Evolutionary conservation across 2,888 invertebrate species (phyloP).

Genomic region (Bellardia pandia): DNA sequence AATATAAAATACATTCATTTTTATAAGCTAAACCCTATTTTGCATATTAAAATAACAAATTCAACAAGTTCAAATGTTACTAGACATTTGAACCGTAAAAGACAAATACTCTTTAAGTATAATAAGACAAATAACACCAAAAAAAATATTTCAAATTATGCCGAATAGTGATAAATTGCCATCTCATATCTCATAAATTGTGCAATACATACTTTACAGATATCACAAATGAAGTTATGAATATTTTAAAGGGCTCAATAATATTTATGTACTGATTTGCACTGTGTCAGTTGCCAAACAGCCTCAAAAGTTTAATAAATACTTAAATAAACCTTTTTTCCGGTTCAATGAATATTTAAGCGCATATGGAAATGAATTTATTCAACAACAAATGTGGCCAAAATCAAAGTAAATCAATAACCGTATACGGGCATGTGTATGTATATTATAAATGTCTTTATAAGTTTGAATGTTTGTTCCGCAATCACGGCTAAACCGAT

Average conservation of each 20-base stretch:
- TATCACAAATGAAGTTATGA: constrained; percentile 28
- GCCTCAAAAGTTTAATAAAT: constrained; percentile 22
- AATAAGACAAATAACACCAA: background rate
- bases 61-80: background rate
- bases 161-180: background rate
- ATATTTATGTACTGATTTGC: background rate
- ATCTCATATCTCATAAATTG: background rate
- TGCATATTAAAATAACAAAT: background rate
- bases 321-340: constrained; percentile 33
- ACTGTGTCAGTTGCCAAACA: background rate
- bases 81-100: background rate
- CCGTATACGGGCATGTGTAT: too few species aligned
- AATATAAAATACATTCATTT: background rate
- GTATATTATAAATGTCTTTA: too few species aligned
- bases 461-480: too few species aligned
- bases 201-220: background rate
- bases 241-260: constrained; percentile 31
- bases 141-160: background rate
- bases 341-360: constrained; percentile 42
- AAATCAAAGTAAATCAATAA: background rate
- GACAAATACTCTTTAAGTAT: background rate
- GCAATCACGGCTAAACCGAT: too few species aligned
- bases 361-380: constrained; percentile 2
- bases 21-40: background rate
- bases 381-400: constrained; percentile 25